Evolutionary conservation across 2,797 vertebrate genomes (phyloP), one percentile per base, ranked within the genome.

Genomic region (Cirrhinus mrigala): DNA sequence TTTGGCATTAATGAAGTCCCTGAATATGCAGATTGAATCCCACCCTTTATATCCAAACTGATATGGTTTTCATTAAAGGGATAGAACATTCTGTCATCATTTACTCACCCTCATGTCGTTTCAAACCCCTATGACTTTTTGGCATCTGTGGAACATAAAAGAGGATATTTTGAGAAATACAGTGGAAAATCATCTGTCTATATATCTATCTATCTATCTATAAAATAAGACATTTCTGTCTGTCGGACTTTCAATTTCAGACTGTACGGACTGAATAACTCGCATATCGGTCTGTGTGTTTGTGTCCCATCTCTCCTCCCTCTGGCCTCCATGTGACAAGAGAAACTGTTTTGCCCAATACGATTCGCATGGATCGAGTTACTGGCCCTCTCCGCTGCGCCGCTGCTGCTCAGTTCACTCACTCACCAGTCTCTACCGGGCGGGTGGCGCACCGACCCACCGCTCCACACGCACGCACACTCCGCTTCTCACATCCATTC

Each of bases 361-460:
- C 86, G 88, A 91, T 90, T 94, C 92, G 82, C 90, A 90, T 90
- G 92, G 93, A 91, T 95, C 93, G 90, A 92, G 80, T 95, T 95
- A 93, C 94, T 92, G 92, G 90, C 90, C 90, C 89, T 76, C 82
- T 93, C 88, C 89, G 85, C 86, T 84, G 90, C 92, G 91, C 89
- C 85, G 88, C 92, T 92, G 92, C 93, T 58, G 91, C 92, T 92
- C 91, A 92, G 89, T 83, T 89, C 87, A 88, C 89, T 87, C 91
- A 90, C 92, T 88, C 92, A 50, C 44, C 92, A 95, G 93, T 94
- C 93, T 92, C 91, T 90, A 89, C 86, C 89, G 40, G 85, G 75
- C 89, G 86, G 52, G 73, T 54, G 77, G 33, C 86, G 48, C 75
- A 62, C 83, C 74, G 52, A 76, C 75, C 56, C 58, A 81, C 84